Base-by-base conservation (phyloP, 1,140 invertebrate species). In the Bombus pyrosoma region DNA sequence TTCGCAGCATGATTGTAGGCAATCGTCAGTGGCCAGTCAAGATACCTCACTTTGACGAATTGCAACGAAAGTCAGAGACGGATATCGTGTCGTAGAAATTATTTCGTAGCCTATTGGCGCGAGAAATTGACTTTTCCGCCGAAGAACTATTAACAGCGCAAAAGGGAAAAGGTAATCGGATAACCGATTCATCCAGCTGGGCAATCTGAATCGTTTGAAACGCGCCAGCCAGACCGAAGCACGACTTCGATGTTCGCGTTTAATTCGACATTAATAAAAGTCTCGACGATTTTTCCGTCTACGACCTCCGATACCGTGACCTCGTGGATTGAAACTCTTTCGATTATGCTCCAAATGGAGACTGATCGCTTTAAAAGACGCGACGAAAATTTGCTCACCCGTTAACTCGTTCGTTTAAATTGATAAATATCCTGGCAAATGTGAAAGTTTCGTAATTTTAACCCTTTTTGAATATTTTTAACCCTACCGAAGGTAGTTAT, bases 201-300 rank as follows among this genome's bases (percentile, higher is more conserved):
- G 59, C 59, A 76, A 47, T 75, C 62, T 2, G 53, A 83, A 77
- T 72, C 47, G 47, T 28, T 32, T 39, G 79, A 59, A 28, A 37
- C n/a, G 68, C 22, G 71, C 15, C 13, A 39, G 71, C 15, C 13
- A 39, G 78, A 10, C 68, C 37, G 34, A 34, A 25, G 47, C 15
- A 59, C n/a, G 22, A 22, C 41, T 39, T 22, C 53, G 37, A 15
- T 43, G 53, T 59, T 59, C 59, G 62, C 10, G 47, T 83, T 66
- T 68, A 68, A 83, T 83, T 73, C 25, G 28, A 77, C 81, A 66
- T 43, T 66, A 81, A 75, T 64, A 68, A 77, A 83, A 32, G 28
- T 18, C 15, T 34, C 43, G 34, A 3, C 12, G 41, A 37, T 39
- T 69, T n/a, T 18, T 39, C 32, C 5, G 25, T 66, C 34, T 22